Conservation (phyloP, 2,888 invertebrate genomes). For the Diarsia brunnea region DNA sequence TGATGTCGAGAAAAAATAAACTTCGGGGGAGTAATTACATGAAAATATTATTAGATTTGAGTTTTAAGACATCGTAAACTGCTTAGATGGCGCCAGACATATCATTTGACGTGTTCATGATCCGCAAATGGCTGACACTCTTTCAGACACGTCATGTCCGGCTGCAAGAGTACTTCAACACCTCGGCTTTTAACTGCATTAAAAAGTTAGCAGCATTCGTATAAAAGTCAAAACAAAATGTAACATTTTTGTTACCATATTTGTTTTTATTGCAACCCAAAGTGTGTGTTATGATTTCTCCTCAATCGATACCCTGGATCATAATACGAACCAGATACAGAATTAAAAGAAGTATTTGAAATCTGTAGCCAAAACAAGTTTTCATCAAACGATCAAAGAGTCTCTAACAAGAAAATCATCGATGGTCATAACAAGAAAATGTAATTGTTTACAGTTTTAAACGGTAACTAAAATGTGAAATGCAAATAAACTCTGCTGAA, state of each 20-base stretch:
- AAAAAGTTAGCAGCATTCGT: conserved; percentile 4
- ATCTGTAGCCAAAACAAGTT: conserved; percentile 38
- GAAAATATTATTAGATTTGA: conserved; percentile 46
- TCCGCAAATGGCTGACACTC: conserved; percentile 27
- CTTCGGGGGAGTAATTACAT: conserved; percentile 49
- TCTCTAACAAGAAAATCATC: conserved; percentile 16
- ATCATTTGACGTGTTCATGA: conserved; percentile 42
- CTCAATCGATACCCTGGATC: conserved; percentile 36
- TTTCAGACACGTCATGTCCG: conserved; percentile 19
- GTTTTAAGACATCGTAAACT: conserved; percentile 58
- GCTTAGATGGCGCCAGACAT: conserved; percentile 64
- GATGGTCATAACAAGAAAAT: conserved; percentile 18
- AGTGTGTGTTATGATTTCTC: conserved; percentile 27
- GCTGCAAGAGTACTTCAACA: conserved; percentile 29
- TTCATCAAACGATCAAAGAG: conserved; percentile 25
- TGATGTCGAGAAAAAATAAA: conserved; percentile 64
- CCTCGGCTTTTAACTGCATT: conserved; percentile 14
- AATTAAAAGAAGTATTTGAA: conserved; percentile 18
- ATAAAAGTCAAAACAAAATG: conserved; percentile 23
- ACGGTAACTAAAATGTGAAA: background rate
- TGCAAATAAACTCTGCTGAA: background rate
- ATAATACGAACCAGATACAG: conserved; percentile 37
- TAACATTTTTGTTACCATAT: conserved; percentile 1
- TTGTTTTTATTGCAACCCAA: conserved; percentile 22
- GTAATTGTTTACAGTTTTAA: conserved; percentile 1